A percentile compares a stretch with the other conserved stretches of the same genome.
Evolutionary conservation across 2,888 invertebrate genomes (phyloP).

Genomic region (Erpobdella octoculata): DNA sequence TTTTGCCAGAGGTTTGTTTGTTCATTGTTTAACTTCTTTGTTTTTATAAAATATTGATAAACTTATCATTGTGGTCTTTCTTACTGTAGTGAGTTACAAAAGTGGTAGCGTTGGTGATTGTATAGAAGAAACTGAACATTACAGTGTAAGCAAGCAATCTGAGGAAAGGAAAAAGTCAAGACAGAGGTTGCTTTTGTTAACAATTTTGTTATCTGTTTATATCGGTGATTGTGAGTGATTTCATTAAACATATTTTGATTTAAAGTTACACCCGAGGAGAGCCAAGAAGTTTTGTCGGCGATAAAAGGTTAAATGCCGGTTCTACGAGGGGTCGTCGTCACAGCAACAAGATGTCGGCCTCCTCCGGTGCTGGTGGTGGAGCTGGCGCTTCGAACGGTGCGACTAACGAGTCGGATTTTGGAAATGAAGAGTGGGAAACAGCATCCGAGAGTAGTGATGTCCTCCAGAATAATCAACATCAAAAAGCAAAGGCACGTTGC

Average conservation of each 20-base stretch:
- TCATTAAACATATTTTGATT: background rate
- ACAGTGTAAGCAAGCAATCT: no score
- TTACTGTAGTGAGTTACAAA: background rate
- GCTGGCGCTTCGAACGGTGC: background rate
- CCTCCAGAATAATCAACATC: conserved; percentile 37
- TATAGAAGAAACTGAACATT: background rate
- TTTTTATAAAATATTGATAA: background rate
- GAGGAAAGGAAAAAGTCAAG: background rate
- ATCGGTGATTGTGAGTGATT: background rate
- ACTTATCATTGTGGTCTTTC: background rate
- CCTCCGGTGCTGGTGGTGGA: background rate
- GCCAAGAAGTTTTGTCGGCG: background rate
- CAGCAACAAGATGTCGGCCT: background rate
- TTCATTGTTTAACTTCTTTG: no score
- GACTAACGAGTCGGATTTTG: conserved; percentile 41
- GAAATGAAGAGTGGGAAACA: conserved; percentile 65
- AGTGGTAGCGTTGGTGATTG: background rate
- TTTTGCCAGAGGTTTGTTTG: background rate
- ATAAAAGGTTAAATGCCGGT: background rate
- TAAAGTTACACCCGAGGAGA: conserved; percentile 13
- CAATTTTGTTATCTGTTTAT: background rate
- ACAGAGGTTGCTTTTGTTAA: background rate
- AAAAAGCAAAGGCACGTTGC: background rate
- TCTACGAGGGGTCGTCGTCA: background rate
- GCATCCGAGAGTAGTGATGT: conserved; percentile 69